Evolutionary conservation across 2,797 vertebrate genomes (phyloP).

Genomic region (Crypturellus tataupa): DNA sequence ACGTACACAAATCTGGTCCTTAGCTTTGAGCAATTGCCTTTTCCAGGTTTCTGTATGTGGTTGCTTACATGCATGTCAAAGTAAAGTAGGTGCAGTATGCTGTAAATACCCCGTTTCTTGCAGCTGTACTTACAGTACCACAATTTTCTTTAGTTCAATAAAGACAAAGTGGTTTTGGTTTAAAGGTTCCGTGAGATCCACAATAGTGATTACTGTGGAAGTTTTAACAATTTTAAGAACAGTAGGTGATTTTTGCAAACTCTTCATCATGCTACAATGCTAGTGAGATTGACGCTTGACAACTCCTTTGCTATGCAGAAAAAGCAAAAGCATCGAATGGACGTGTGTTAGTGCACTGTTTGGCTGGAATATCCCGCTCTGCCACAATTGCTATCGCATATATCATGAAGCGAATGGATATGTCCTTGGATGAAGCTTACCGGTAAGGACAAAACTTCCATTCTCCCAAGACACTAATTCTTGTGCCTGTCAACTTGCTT

Average conservation of each 20-base stretch:
- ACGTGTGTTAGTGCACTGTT: conserved; percentile 94
- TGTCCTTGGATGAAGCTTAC: conserved; percentile 97
- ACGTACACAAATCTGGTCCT: background rate
- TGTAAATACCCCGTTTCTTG: background rate
- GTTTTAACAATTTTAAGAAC: background rate
- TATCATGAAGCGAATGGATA: conserved; percentile 98
- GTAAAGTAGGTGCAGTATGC: background rate
- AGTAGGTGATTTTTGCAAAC: background rate
- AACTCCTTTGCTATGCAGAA: conserved; percentile 80
- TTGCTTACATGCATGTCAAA: conserved; percentile 3
- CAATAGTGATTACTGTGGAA: background rate
- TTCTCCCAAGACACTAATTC: background rate
- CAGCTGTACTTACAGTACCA: background rate
- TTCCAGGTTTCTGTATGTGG: background rate
- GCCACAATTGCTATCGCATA: conserved; percentile 98
- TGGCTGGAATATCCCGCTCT: conserved; percentile 95
- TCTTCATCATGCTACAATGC: background rate
- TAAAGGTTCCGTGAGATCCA: background rate
- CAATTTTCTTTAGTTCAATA: background rate
- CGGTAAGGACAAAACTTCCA: conserved; percentile 81
- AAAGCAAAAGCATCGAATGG: conserved; percentile 94
- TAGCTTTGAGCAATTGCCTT: conserved; percentile 25
- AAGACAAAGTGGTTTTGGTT: background rate
- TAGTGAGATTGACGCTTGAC: conserved; percentile 27
- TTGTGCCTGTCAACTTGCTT: background rate